These are phyloP conservation scores for Coelopa pilipes DNA, from an alignment of 2,888 invertebrate species.

Conservation along the genomic window DNA sequence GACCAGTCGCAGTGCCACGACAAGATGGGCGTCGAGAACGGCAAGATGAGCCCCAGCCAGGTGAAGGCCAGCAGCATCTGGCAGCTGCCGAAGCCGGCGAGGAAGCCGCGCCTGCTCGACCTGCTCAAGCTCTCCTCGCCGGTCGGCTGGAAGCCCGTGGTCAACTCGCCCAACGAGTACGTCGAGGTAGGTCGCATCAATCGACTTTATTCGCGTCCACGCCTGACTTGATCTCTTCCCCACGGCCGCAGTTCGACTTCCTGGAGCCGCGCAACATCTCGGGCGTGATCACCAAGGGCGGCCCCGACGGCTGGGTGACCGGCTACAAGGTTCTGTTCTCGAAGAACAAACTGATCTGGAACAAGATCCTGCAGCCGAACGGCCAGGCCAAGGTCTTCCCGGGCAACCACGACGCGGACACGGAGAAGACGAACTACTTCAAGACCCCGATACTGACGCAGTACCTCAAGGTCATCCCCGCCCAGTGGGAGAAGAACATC, in stretches of 20 bases:
- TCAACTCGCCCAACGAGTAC: constrained; percentile 77
- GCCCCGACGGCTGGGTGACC: constrained; percentile 78
- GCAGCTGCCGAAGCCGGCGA: constrained; percentile 54
- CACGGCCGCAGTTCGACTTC: constrained; percentile 77
- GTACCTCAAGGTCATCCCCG: constrained; percentile 77
- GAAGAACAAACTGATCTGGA: constrained; percentile 77
- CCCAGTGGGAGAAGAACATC: constrained; percentile 78
- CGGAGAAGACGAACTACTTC: constrained; percentile 74
- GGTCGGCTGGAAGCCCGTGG: constrained; percentile 75
- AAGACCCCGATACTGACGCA: constrained; percentile 78
- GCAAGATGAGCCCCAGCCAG: constrained; percentile 72
- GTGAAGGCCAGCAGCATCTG: constrained; percentile 67
- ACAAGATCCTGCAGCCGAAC: constrained; percentile 71
- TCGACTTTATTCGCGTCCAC: not conserved
- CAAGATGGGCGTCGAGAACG: constrained; percentile 77
- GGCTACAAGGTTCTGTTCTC: constrained; percentile 81
- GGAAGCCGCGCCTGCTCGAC: constrained; percentile 56
- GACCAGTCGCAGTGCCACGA: constrained; percentile 72
- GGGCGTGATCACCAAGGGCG: constrained; percentile 80
- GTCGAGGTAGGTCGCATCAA: constrained; percentile 69
- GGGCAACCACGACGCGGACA: constrained; percentile 77
- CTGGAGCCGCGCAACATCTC: constrained; percentile 79
- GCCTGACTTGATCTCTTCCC: too few species aligned
- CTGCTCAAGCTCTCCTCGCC: constrained; percentile 62
- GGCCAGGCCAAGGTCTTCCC: constrained; percentile 73